phyloP scores from a whole-genome alignment of 2,888 invertebrate genomes.

The Ferdinandea cuprea region DNA sequence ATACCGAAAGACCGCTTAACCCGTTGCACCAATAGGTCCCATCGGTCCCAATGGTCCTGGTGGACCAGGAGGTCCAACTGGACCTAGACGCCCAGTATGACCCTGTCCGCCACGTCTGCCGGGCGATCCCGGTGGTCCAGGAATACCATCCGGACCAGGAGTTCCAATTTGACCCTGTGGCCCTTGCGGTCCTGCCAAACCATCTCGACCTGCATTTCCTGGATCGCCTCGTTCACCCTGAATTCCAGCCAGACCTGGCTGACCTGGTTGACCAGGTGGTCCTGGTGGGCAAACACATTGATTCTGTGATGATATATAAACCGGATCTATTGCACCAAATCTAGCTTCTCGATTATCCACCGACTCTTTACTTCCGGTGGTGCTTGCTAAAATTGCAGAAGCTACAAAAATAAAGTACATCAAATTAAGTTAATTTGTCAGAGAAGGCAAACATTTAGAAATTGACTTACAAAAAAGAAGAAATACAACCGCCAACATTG shows the following conservation, averaged over 20 bases:
- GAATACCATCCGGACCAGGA: conserved; percentile 35
- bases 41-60: conserved; percentile 10
- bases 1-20: neutral
- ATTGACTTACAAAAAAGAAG: conserved; percentile 29
- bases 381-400: conserved; percentile 15
- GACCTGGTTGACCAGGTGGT: conserved; percentile 62
- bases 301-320: conserved; percentile 26
- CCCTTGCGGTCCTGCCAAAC: conserved; percentile 54
- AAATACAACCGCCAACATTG: conserved; percentile 35
- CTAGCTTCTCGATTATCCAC: neutral
- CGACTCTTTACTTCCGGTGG: neutral
- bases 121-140: conserved; percentile 48
- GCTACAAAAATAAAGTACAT: conserved; percentile 10
- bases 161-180: conserved; percentile 53
- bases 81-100: conserved; percentile 43
- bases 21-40: conserved; percentile 16
- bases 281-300: conserved; percentile 66
- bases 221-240: conserved; percentile 60
- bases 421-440: neutral
- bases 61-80: conserved; percentile 47
- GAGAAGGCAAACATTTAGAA: neutral
- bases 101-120: conserved; percentile 52
- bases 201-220: conserved; percentile 53
- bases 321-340: conserved; percentile 19
- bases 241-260: conserved; percentile 39